phyloP scores from a whole-genome alignment of 2,888 invertebrate genomes.

The Caenorhabditis wallacei region DNA sequence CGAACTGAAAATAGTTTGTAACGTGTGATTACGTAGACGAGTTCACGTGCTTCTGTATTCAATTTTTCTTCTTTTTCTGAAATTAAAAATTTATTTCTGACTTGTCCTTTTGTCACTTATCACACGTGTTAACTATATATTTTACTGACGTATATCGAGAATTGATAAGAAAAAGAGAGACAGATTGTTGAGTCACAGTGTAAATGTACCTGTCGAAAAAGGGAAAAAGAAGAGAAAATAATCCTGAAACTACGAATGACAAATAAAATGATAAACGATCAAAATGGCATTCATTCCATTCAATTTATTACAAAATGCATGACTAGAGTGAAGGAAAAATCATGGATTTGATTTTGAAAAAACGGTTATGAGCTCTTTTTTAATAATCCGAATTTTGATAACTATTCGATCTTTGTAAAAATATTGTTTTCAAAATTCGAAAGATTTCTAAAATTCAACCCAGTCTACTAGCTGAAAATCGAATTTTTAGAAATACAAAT shows the following conservation, averaged over 20 bases:
- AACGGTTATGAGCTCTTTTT: no score
- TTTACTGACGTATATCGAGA: slow-evolving; percentile 7
- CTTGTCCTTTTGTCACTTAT: slow-evolving; percentile 47
- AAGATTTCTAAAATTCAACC: no score
- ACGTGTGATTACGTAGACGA: not conserved
- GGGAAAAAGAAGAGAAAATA: slow-evolving; percentile 31
- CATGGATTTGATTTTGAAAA: no score
- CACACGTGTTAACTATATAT: slow-evolving; percentile 57
- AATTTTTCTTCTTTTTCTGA: slow-evolving; percentile 1
- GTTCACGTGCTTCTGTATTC: slow-evolving; percentile 28
- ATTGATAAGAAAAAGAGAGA: slow-evolving; percentile 15
- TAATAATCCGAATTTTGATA: no score
- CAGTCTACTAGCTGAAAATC: no score
- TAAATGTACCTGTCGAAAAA: slow-evolving; percentile 49
- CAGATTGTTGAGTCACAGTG: slow-evolving; percentile 53
- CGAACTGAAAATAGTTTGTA: not conserved
- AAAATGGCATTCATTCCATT: not conserved
- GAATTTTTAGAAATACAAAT: no score
- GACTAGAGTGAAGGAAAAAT: not conserved
- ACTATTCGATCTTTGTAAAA: no score
- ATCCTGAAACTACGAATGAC: slow-evolving; percentile 33
- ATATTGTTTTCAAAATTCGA: no score
- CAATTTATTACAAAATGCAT: not conserved
- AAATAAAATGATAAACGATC: slow-evolving; percentile 27
- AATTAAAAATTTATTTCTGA: slow-evolving; percentile 32